These are phyloP conservation scores for Apotomis betuletana DNA, from an alignment of 2,888 invertebrate species.

Conservation along the genomic window DNA sequence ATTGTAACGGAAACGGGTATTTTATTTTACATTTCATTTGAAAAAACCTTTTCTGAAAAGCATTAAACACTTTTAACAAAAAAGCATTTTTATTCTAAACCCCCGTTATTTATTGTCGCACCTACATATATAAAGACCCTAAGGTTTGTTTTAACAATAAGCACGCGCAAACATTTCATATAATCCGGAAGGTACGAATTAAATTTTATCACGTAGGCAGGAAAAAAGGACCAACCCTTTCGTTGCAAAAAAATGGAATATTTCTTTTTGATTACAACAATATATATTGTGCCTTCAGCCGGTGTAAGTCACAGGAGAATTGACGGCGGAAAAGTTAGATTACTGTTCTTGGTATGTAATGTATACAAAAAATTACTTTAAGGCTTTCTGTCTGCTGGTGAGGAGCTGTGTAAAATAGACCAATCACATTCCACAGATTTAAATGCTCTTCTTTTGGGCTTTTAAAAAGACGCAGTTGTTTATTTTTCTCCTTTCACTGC, in stretches of 20 bases:
- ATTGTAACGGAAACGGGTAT: not conserved
- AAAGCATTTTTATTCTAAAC: conserved; percentile 28
- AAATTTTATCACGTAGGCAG: conserved; percentile 80
- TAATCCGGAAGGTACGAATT: conserved; percentile 79
- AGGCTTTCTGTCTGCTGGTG: no score
- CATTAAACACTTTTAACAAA: conserved; percentile 35
- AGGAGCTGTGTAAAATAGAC: no score
- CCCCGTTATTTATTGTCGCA: conserved; percentile 35
- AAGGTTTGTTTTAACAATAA: conserved; percentile 42
- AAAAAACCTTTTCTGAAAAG: conserved; percentile 21
- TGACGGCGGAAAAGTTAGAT: conserved; percentile 33
- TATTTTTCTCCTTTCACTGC: no score
- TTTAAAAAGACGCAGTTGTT: no score
- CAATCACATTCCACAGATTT: no score
- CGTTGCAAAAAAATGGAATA: conserved; percentile 73
- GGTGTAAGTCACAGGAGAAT: conserved; percentile 48
- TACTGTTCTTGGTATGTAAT: no score
- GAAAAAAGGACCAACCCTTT: conserved; percentile 75
- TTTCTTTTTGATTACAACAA: conserved; percentile 84
- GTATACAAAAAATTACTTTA: no score
- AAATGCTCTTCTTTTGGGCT: no score
- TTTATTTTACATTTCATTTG: conserved; percentile 1
- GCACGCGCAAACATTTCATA: conserved; percentile 65
- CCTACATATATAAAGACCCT: conserved; percentile 36
- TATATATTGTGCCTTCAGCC: conserved; percentile 74